Base-by-base conservation (phyloP, 2,888 invertebrate species). In the Orthosia gracilis region DNA sequence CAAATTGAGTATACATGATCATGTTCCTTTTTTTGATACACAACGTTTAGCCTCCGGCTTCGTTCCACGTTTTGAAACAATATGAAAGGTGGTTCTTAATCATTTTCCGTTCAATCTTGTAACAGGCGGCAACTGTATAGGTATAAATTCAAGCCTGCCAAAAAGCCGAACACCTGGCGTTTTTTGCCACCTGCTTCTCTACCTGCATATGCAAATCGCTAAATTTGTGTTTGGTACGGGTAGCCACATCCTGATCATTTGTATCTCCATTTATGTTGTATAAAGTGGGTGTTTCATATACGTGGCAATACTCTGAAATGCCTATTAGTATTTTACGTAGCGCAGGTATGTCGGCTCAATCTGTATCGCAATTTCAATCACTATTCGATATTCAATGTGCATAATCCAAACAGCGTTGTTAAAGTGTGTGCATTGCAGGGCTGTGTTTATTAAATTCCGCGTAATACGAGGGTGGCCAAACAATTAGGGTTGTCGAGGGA, bases 361-460 rank as follows among this genome's bases (percentile, higher is more conserved):
- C 87, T 86, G 86, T 83, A 89, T 88, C 87, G 86, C 89, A 89
- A 90, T 92, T 92, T 93, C 93, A 93, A 93, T 93, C 91, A 91
- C 87, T 85, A 86, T 88, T 88, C 88, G 82, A 87, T 86, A 90
- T 89, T 88, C 86, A 86, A 84, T 86, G 90, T 88, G 87, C 89
- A 90, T 90, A 91, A 91, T 91, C 90, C 92, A 90, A 92, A 91
- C 89, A 91, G 85, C 84, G 87, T 82, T 85, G 88, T 87, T 87
- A 91, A 90, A 91, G 86, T 90, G 88, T 89, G 83, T 90, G 88
- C 87, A 86, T 88, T 90, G 87, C 86, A 78, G 89, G 86, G 87
- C 88, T 88, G 89, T 93, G 94, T 94, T 94, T 94, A 94, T 94
- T 94, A 93, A 94, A 94, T 94, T 92, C 91, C 88, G 89, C 88